Base-by-base conservation (phyloP, 2,888 invertebrate species). In the Drosophila affinis region DNA sequence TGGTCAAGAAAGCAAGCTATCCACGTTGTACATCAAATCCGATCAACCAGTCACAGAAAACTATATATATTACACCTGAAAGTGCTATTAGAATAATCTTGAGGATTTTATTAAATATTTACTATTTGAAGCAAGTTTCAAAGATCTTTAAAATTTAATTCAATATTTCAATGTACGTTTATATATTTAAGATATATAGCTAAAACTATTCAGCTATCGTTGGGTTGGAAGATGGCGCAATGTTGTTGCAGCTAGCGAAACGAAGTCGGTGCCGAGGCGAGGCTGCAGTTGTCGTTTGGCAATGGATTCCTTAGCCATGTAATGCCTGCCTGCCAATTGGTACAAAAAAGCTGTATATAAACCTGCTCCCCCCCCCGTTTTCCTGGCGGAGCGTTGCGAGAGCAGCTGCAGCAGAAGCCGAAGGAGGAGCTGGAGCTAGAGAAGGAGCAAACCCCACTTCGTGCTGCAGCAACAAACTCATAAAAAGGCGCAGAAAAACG, bases 401-500 rank as follows among this genome's bases (percentile, higher is more conserved):
- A 77, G 62, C 63, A 73, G 77, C 62, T 81, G 85, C 81, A 53
- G 57, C 62, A 51, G n/a, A 7, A 14, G 14, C 6, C 39, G 39
- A 0, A n/a, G 62, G 48, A 47, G 54, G 61, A 62, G 53, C 63
- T 57, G 47, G 64, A 52, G 12, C 62, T 17, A 51, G 45, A 59
- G 62, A 56, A 46, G 27, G 52, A n/a, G 7, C 39, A 39, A n/a
- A 7, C 54, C 54, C 52, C 67, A 57, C 83, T 77, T 83, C 81
- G 83, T 69, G 81, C 72, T 45, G 65, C 65, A 71, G 61, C 86
- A 64, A 72, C 69, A 87, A 77, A 78, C 75, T 72, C 84, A 77
- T 87, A 78, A 87, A 79, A 80, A 79, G 82, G 74, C 78, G 51
- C 74, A 79, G 80, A 73, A 85, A 73, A 87, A 75, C 77, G 78